Evolutionary conservation across 2,888 invertebrate genomes (phyloP), one percentile per base, ranked within the genome.

Genomic region (Petrolisthes cinctipes): DNA sequence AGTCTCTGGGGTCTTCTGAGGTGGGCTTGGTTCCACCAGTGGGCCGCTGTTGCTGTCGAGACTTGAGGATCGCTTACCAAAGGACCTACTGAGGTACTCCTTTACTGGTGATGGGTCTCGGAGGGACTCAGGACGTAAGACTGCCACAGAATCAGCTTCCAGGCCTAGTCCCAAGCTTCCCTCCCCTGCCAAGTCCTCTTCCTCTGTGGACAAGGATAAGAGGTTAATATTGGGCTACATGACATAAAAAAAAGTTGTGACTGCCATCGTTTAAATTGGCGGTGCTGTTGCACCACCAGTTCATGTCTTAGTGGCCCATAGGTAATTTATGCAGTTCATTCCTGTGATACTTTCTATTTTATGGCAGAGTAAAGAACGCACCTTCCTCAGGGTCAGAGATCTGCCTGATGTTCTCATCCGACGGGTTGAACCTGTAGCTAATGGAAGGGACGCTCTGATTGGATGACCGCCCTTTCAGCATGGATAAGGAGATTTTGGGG

Each of bases 401-500:
- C 56, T 89, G 85, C 11, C 82, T 89, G 11, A 89, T 23, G 14
- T 89, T 81, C 23, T 89, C 89, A 11, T 85, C 86, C 0, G 87
- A 76, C 5, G 89, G 66, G 73, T 89, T 85, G 37, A 89, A 89
- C 61, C 89, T 78, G 68, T 88, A 89, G 76, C 85, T 88, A 11
- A 89, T 87, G 37, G 85, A 76, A 7, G 89, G 89, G 14, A 89
- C 89, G 80, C 87, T 89, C 82, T 89, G 87, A 57, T 79, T 81
- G 20, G 89, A 37, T 7, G 87, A 56, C 4, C 84, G 66, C 0
- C 89, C 89, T 57, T 87, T 89, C 80, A 89, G 76, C 83, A 88
- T 76, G 9, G 89, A 83, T 53, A 89, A 76, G 14, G 89, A 88
- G 53, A 87, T 89, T 61, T 85, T 89, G 20, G 87, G 87, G 76